Evolutionary conservation across 2,113 vertebrate genomes (phyloP), one percentile per base, ranked within the genome.

Genomic region (Lagopus leucura): DNA sequence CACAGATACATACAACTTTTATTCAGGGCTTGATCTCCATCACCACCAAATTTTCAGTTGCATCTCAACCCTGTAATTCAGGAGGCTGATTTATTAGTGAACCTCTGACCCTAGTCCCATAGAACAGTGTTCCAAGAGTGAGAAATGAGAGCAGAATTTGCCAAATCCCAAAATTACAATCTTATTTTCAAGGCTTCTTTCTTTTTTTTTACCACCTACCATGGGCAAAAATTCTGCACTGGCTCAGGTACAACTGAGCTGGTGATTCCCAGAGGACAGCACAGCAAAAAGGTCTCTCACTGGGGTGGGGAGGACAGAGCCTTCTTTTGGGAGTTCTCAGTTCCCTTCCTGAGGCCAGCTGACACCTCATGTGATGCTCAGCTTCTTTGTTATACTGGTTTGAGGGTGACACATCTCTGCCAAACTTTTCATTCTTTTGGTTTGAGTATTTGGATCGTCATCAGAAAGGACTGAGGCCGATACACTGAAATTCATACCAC

Each of bases 361-460:
- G 74, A 73, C 40, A 50, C 58, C 67, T 50, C 20, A 1, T 42
- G 70, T 32, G 11, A 24, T 24, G 82, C 72, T 93, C 74, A 81
- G 5, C 30, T 81, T 69, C 54, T 61, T 64, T 90, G 25, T 73
- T 88, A 64, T 47, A 65, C 74, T 47, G 64, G 72, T 89, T 47
- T 94, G 60, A 90, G 78, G 81, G 91, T 22, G 72, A 25, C 5
- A 22, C 24, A 43, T 57, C 58, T 88, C 66, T 69, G 82, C 67
- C 43, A 70, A 79, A 52, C 13, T 82, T 76, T 61, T 69, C 19
- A 79, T 95, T 92, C 58, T 89, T 93, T 93, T 91, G 91, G 82
- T 91, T 90, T 93, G 83, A 76, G 73, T 76, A 54, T 82, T 86
- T 82, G 58, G 76, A 65, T 43, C 76, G 74, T 84, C 84, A 86